Evolutionary conservation across 2,888 invertebrate genomes (phyloP), one percentile per base, ranked within the genome.

Genomic region (Alloscopus bannaensis): DNA sequence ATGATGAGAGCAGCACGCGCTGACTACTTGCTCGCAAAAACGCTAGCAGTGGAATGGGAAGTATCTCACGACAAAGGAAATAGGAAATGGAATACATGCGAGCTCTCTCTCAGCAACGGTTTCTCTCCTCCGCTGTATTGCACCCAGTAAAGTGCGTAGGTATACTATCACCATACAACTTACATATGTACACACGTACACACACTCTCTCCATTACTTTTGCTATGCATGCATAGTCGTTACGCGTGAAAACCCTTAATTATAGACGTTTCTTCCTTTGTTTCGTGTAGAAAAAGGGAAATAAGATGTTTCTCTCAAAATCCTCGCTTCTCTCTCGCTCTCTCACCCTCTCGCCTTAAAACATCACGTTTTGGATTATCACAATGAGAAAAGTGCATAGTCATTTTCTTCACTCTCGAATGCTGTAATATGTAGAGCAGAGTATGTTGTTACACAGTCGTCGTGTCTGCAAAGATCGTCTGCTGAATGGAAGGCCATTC

Each of bases 221-320:
- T n/a, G 13, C 22, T 11, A 29, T 22, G n/a, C 29, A 22, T 22
- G 20, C 8, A 26, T 28, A n/a, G 59, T 65, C 57, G 65, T 29
- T 66, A 22, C 69, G 55, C 69, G 55, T 59, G 70, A 70, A 59
- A 65, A 42, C 36, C 36, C 70, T 70, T 70, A 70, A 70, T 70
- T 70, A 70, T 70, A 52, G 52, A 66, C 29, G 66, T 11, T 28
- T n/a, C 28, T 31, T 24, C 57, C 3, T 45, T 45, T 45, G n/a
- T 45, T 45, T 26, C 26, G 62, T 26, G 18, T 50, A 52, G 52
- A 66, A 50, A 64, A 64, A 36, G 52, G 52, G 66, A 66, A 70
- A 59, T 64, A 55, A 72, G 72, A 64, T 71, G 45, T 66, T 73
- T 65, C 62, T 73, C 45, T 55, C 20, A 31, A 70, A 70, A 69